phyloP scores from a whole-genome alignment of 2,113 vertebrate species.

The Amazona vittata region DNA sequence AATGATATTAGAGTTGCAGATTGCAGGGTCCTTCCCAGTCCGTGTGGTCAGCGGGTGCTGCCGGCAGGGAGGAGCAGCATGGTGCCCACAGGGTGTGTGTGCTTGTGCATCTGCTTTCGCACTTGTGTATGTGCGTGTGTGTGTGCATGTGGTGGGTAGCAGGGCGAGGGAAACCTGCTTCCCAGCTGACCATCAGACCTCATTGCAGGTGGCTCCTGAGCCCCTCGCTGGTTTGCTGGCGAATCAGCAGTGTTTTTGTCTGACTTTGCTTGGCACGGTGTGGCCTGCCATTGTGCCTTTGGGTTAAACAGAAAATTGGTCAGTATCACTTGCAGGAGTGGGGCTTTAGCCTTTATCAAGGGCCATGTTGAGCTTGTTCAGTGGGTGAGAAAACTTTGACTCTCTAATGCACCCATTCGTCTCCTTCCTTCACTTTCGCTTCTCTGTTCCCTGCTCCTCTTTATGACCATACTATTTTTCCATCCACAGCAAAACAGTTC shows the following conservation, averaged over 20 bases:
- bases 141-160: neutral
- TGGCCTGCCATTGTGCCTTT: neutral
- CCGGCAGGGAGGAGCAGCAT: neutral
- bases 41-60: rapidly evolving
- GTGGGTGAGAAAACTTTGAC: slow-evolving; percentile 65
- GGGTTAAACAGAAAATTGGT: neutral
- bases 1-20: neutral
- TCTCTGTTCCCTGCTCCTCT: slow-evolving; percentile 48
- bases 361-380: neutral
- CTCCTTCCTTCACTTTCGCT: slow-evolving; percentile 45
- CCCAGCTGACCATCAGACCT: neutral
- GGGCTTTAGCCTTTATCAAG: neutral
- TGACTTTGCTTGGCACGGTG: neutral
- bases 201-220: neutral
- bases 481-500: slow-evolving; percentile 85
- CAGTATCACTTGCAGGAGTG: neutral
- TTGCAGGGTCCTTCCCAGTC: too few relatives aligned
- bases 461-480: slow-evolving; percentile 84
- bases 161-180: neutral
- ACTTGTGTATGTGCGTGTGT: too few relatives aligned
- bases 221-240: neutral
- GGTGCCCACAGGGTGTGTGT: neutral
- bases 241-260: neutral
- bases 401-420: slow-evolving; percentile 46
- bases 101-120: neutral